phyloP scores from a whole-genome alignment of 2,888 invertebrate species.

The Ormia ochracea region DNA sequence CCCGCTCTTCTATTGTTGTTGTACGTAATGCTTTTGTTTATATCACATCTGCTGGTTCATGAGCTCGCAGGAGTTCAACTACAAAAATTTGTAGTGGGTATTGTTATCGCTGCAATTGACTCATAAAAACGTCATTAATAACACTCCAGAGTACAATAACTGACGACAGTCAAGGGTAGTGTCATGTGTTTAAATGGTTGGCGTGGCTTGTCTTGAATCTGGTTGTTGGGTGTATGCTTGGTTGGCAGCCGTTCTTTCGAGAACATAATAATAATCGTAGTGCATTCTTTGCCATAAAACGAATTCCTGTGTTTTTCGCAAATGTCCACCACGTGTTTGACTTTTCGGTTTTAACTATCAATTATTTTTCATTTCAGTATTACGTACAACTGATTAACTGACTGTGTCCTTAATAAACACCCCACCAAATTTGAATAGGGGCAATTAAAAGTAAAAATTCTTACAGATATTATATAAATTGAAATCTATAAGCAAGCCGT shows the following conservation, averaged over 20 bases:
- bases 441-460: too few species aligned
- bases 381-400: too few species aligned
- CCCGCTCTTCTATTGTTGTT: not conserved
- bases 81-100: slow-evolving; percentile 18
- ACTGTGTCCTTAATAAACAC: too few species aligned
- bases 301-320: not conserved
- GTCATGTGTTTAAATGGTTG: not conserved
- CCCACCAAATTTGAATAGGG: too few species aligned
- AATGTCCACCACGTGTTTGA: not conserved
- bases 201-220: not conserved
- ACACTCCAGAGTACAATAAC: slow-evolving; percentile 38
- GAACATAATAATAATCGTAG: too few species aligned
- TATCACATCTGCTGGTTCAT: not conserved
- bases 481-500: too few species aligned
- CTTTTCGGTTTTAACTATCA: not conserved
- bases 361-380: too few species aligned
- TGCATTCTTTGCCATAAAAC: too few species aligned
- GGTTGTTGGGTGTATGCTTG: too few species aligned
- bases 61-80: not conserved
- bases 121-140: slow-evolving; percentile 35
- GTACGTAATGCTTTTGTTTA: slow-evolving; percentile 10
- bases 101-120: slow-evolving; percentile 42
- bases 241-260: not conserved
- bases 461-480: too few species aligned
- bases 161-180: not conserved